Conservation (phyloP, 2,113 vertebrate species). For the Ictalurus punctatus region DNA sequence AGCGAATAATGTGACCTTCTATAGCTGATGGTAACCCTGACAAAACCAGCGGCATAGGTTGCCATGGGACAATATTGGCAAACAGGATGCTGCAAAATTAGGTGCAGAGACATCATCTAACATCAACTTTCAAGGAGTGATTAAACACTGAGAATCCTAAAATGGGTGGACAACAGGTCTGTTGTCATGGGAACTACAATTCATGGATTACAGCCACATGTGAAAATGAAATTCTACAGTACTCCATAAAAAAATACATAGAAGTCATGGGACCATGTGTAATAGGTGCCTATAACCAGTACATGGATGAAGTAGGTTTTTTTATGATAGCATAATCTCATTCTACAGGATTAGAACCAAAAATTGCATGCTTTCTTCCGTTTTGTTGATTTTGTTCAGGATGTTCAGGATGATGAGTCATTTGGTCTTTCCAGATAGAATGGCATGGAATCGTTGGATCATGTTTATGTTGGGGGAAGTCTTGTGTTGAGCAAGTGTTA, state of each 20-base stretch:
- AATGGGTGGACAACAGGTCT: not conserved
- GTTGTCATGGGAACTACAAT: not conserved
- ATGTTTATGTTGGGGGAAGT: not conserved
- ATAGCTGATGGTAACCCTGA: too few species aligned
- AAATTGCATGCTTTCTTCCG: too few species aligned
- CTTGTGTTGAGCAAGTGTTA: not conserved
- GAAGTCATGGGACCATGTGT: not conserved
- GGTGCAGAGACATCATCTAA: too few species aligned
- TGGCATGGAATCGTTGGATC: not conserved
- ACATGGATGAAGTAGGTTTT: not conserved
- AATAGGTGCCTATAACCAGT: not conserved
- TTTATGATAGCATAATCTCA: not conserved
- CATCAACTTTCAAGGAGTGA: not conserved
- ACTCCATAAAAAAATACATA: too few species aligned
- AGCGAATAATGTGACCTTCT: too few species aligned
- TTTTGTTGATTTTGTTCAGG: too few species aligned
- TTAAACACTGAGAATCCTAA: not conserved
- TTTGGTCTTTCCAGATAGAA: too few species aligned
- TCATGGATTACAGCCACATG: not conserved
- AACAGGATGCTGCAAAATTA: not conserved
- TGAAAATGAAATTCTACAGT: too few species aligned
- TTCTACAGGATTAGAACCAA: not conserved
- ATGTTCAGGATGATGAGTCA: too few species aligned
- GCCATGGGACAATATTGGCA: too few species aligned
- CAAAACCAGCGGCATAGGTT: too few species aligned